Evolutionary conservation across 2,113 vertebrate species (phyloP), one percentile per base, ranked within the genome.

Genomic region (Grammomys dolichurus): DNA sequence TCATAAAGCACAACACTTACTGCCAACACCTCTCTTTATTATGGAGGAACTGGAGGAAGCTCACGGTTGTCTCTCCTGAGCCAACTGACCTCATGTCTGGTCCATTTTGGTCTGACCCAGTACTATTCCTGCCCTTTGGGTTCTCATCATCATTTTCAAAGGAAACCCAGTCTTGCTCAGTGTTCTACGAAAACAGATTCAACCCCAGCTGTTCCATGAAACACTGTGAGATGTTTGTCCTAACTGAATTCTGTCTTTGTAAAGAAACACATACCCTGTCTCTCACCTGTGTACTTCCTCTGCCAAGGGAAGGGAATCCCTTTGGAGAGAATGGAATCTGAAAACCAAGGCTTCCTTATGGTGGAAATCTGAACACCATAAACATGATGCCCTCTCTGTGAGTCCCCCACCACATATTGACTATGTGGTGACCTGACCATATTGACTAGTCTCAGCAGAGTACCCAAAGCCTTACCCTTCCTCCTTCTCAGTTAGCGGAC

Each of bases 241-340:
- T 26, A 5, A 9, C 3, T 19, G 43, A 33, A 10, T 17, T 17
- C 65, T 58, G 26, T 28, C 33, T 24, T 31, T 19, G 28, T 94
- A 31, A n/a, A 24, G n/a, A 22, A 76, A 12, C 2, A 28, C 1
- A 3, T 8, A 0, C 11, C 28, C 54, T 11, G 7, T 9, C 19
- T 77, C 11, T 40, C 11, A 28, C 4, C 36, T 17, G 7, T n/a
- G 36, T 9, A 20, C 31, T 54, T 58, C 31, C 40, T 40, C 63
- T 48, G 48, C 2, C 51, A 69, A 80, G 17, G 17, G 48, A 73
- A 22, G 58, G 28, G 31, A 24, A 33, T 56, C 65, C 81, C 26
- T 14, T 75, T 24, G 22, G 20, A 36, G 2, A 3, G 54, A 63
- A 9, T 87, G 20, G 7, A 12, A 63, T 19, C 22, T 65, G 60